Evolutionary conservation across 2,113 vertebrate genomes (phyloP).

Genomic region (Callipepla squamata): DNA sequence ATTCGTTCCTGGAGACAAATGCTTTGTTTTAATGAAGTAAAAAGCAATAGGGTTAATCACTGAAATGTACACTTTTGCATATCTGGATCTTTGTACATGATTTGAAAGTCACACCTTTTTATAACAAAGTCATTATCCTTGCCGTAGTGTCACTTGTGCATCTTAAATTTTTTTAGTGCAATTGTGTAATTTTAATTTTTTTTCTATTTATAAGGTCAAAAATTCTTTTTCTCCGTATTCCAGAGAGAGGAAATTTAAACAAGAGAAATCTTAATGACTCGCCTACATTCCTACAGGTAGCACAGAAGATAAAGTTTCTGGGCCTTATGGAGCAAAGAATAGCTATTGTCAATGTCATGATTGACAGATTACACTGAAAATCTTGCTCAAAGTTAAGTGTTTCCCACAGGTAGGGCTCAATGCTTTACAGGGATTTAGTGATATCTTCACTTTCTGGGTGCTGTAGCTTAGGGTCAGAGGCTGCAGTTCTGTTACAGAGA

Average conservation of each 20-base stretch:
- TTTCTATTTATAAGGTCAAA: neutral
- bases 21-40: neutral
- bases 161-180: neutral
- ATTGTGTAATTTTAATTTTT: neutral
- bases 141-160: neutral
- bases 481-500: neutral
- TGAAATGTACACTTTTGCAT: neutral
- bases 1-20: neutral
- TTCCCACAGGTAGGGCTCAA: neutral
- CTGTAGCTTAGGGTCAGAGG: neutral
- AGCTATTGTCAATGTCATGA: neutral
- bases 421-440: fast-evolving
- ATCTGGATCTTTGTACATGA: neutral
- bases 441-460: neutral
- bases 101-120: neutral
- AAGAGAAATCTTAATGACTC: neutral
- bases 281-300: neutral
- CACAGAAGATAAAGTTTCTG: neutral
- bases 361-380: neutral
- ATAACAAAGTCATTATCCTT: neutral
- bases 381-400: neutral
- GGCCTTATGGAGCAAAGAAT: neutral
- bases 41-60: neutral
- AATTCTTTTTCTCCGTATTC: neutral
- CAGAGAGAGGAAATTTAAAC: neutral